Base-by-base conservation (phyloP, 2,888 invertebrate species). In the Galeruca laticollis region DNA sequence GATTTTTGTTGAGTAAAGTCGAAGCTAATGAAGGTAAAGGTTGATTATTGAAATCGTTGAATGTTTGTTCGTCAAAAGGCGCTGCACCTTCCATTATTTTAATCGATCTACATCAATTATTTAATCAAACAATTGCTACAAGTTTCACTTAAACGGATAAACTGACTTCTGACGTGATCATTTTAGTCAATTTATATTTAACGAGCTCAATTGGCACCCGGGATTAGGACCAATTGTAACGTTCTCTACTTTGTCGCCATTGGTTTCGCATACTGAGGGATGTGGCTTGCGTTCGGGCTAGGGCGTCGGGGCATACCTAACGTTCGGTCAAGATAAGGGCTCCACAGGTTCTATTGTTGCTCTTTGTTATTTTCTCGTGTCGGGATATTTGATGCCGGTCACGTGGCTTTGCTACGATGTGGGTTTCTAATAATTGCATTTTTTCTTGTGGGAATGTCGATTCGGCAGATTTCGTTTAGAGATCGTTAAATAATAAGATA, bases 1-100 rank as follows among this genome's bases (percentile, higher is more conserved):
- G 82, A 68, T 78, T 82, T 73, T 84, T 83, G 66, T 79, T 82
- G 61, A 85, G 73, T 68, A 86, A 76, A 54, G 85, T 83, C 69
- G 84, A 83, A 75, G 82, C 85, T 64, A 86, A 74, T 51, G 85
- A 84, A 15, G 86, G 84, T 52, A 87, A 77, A 20, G 87, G 86
- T 60, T 88, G 90, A 77, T 88, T 89, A 35, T 88, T 89, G 81
- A 94, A 94, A 85, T 94, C 94, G 76, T 90, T 88, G 84, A 94
- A 94, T 82, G 93, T 91, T 80, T 93, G 92, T 82, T 94, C 94
- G 83, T 94, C 94, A 86, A 94, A 88, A 37, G 89, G 89, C 61
- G 86, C 26, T 3, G 4, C 86, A 76, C 87, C 91, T 85, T 94
- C 94, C 93, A 94, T 91, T 26, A 40, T 68, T 70, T 72, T 85